Evolutionary conservation across 30 jellyfish, hydroid and myxozoan species (phyloP), one percentile per base, ranked within the genome.

Genomic region (Aurelia aurita complex sp. Pacific): DNA sequence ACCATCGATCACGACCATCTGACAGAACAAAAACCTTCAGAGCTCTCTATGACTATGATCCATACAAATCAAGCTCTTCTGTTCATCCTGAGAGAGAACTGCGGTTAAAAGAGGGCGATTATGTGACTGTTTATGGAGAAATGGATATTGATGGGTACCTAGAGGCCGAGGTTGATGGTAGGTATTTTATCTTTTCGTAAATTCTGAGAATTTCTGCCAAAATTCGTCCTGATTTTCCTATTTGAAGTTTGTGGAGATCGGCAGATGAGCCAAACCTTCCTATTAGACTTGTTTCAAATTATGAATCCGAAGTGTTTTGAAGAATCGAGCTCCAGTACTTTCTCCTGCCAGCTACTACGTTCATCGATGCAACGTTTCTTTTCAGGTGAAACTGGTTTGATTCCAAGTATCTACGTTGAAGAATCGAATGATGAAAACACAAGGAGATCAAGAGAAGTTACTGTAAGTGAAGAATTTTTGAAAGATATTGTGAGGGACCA

Each of bases 361-460:
- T 16, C 17, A 12, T 35, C 13, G 2, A 85, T 85, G 10, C 34
- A 38, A 13, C 57, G 35, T 64, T 66, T 66, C 1, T 2, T 57
- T 67, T 34, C 18, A 94, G 97, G 99, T 0, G 89, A 71, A 64
- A 17, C 90, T 2, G 99, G 99, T n/a, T 69, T 89, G 29, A 88
- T 94, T 2, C 99, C 99, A 85, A 89, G 99, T 64, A 89, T 94
- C 55, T 94, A 94, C 67, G 92, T 94, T 6, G 99, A 94, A 85
- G 99, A 94, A 46, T 14, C 76, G 0, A 79, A 70, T 18, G 89
- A 86, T 18, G 89, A 77, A 36, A 64, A 72, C 64, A 53, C 65
- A 32, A 50, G 50, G 46, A 11, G 60, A 4, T 62, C 87, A 1
- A 40, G 10, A 17, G 74, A 57, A 11, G 46, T 50, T 55, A 17